Evolutionary conservation across 2,888 invertebrate species (phyloP).

Genomic region (Macrosiphum euphorbiae): DNA sequence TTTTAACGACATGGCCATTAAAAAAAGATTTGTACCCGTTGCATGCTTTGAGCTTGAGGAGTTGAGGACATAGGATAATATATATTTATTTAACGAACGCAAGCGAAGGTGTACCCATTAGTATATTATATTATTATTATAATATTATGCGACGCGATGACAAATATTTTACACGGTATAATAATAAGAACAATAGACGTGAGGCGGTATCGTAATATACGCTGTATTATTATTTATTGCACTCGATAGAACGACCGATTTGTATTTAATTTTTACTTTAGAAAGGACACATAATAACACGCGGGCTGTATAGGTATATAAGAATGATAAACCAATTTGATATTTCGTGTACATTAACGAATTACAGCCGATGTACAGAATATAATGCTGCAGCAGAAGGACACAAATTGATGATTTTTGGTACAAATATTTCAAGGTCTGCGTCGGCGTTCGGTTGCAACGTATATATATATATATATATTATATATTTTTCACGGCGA

Average conservation of each 20-base stretch:
- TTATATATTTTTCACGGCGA: neutral
- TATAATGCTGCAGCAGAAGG: slow-evolving; percentile 7
- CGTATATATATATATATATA: neutral
- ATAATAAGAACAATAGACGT: slow-evolving; percentile 45
- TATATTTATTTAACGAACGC: neutral
- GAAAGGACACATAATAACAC: slow-evolving; percentile 45
- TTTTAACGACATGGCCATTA: neutral
- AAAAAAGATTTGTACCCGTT: neutral
- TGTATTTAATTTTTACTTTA: slow-evolving; percentile 33
- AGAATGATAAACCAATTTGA: slow-evolving; percentile 51
- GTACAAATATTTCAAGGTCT: slow-evolving; percentile 51
- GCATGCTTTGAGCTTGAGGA: neutral
- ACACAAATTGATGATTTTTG: slow-evolving; percentile 46
- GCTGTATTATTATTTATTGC: neutral
- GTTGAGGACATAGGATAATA: neutral
- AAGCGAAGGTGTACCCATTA: neutral
- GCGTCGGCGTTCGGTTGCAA: slow-evolving; percentile 1
- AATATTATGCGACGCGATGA: slow-evolving; percentile 23
- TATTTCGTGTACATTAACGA: slow-evolving; percentile 30
- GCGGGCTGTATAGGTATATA: neutral
- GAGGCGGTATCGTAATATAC: neutral
- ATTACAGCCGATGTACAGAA: neutral
- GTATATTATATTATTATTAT: neutral
- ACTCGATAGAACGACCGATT: slow-evolving; percentile 12
- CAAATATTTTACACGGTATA: slow-evolving; percentile 49